Evolutionary conservation across 1,140 invertebrate genomes (phyloP).

Genomic region (Rhyzopertha dominica): DNA sequence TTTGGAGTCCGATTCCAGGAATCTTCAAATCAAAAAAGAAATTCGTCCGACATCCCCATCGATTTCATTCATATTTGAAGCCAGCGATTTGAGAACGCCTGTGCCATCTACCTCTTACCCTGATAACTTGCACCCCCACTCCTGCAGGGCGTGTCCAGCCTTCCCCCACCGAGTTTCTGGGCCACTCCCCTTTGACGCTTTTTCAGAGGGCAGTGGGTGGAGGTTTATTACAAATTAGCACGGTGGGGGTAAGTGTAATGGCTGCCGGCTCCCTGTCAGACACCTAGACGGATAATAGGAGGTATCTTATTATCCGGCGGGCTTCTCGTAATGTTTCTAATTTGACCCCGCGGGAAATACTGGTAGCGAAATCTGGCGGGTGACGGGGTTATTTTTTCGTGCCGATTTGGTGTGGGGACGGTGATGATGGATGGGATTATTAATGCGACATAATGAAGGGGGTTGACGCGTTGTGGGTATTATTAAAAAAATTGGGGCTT

Average conservation of each 20-base stretch:
- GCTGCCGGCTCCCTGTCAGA: slow-evolving; percentile 41
- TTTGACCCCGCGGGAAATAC: slow-evolving; percentile 42
- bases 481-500: too few species aligned
- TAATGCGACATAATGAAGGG: background rate
- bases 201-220: slow-evolving; percentile 15
- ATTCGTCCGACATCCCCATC: too few species aligned
- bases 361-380: too few species aligned
- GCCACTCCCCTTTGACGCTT: slow-evolving; percentile 3
- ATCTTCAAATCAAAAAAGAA: slow-evolving; percentile 1
- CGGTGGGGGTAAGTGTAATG: slow-evolving; percentile 41
- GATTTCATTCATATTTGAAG: too few species aligned
- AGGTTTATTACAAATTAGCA: slow-evolving; percentile 30
- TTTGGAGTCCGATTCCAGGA: too few species aligned
- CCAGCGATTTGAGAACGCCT: background rate
- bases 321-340: slow-evolving; percentile 43
- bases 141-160: slow-evolving; percentile 4
- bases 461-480: background rate
- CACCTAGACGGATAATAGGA: slow-evolving; percentile 43
- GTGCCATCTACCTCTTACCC: slow-evolving; percentile 22
- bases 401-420: too few species aligned
- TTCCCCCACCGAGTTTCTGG: slow-evolving; percentile 8
- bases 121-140: slow-evolving; percentile 6
- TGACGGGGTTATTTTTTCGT: too few species aligned
- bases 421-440: too few species aligned
- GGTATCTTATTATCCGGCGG: slow-evolving; percentile 44